phyloP scores from a whole-genome alignment of 1,140 invertebrate species.

The Tetraneura akinire region DNA sequence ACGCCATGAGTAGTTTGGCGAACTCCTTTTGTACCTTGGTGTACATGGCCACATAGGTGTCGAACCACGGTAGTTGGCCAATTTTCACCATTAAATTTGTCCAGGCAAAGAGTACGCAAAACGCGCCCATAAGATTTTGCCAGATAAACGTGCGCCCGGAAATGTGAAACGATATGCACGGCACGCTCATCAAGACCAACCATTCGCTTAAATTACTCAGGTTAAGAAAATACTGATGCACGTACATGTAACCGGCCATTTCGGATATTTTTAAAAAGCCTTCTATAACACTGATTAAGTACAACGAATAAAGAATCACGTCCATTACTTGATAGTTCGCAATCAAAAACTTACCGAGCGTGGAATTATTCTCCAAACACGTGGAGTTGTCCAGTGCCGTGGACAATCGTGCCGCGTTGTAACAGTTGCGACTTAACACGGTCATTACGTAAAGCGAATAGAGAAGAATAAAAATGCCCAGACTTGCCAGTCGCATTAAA shows the following conservation, averaged over 20 bases:
- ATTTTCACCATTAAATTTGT: constrained; percentile 86
- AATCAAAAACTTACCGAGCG: neutral
- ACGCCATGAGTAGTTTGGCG: constrained; percentile 78
- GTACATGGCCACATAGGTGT: constrained; percentile 85
- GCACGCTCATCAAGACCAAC: constrained; percentile 79
- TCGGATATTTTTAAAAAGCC: constrained; percentile 75
- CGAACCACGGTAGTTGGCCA: constrained; percentile 80
- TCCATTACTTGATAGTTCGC: constrained; percentile 4
- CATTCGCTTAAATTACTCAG: constrained; percentile 82
- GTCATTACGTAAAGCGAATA: constrained; percentile 76
- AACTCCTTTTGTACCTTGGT: constrained; percentile 82
- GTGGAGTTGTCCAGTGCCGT: constrained; percentile 53
- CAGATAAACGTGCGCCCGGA: constrained; percentile 75
- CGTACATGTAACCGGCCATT: constrained; percentile 74
- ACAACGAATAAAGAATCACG: constrained; percentile 69
- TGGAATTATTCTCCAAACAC: constrained; percentile 54
- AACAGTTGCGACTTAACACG: constrained; percentile 75
- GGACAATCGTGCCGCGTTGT: constrained; percentile 67
- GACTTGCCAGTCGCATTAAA: constrained; percentile 75
- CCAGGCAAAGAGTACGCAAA: constrained; percentile 82
- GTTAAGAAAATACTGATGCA: constrained; percentile 76
- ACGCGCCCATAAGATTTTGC: constrained; percentile 79
- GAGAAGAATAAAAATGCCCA: constrained; percentile 76
- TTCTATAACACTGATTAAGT: constrained; percentile 73
- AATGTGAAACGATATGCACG: constrained; percentile 77